Conservation (phyloP, 1,140 invertebrate genomes). For the Pseudomyrmex gracilis region DNA sequence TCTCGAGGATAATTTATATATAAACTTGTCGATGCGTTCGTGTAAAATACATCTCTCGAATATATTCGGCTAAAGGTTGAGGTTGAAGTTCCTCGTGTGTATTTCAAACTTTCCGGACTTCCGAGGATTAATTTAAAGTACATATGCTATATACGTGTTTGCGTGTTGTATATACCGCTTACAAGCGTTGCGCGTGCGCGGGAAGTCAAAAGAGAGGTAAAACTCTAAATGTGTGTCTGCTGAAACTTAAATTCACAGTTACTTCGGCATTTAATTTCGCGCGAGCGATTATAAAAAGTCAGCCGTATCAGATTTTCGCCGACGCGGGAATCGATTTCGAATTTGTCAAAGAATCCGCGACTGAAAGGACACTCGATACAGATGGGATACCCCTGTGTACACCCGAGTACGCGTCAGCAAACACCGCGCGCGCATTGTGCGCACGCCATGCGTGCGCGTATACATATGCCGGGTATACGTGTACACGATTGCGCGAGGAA, state of each 20-base stretch:
- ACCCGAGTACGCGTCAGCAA: constrained; percentile 9
- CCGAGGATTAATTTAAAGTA: neutral
- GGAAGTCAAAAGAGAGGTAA: neutral
- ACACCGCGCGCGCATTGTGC: neutral
- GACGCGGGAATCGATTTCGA: constrained; percentile 32
- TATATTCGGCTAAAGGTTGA: too few relatives aligned
- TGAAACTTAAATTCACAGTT: neutral
- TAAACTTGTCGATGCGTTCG: neutral
- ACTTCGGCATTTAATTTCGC: neutral
- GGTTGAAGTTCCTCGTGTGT: neutral
- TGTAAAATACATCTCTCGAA: neutral
- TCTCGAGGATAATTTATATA: constrained; percentile 13
- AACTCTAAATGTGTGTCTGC: neutral
- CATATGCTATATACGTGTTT: neutral
- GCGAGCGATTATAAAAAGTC: neutral
- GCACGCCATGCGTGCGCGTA: neutral
- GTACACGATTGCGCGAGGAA: neutral
- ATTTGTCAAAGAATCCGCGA: constrained; percentile 38
- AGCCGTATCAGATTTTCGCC: neutral
- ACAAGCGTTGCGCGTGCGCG: neutral
- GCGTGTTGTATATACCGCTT: neutral
- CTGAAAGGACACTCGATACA: constrained; percentile 25
- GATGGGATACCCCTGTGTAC: neutral
- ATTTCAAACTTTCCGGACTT: neutral
- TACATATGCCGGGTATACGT: neutral